A percentile compares a stretch with the other conserved stretches of the same genome.
Evolutionary conservation across 1,140 invertebrate species (phyloP).

Genomic region (Leptinotarsa undecemlineata): DNA sequence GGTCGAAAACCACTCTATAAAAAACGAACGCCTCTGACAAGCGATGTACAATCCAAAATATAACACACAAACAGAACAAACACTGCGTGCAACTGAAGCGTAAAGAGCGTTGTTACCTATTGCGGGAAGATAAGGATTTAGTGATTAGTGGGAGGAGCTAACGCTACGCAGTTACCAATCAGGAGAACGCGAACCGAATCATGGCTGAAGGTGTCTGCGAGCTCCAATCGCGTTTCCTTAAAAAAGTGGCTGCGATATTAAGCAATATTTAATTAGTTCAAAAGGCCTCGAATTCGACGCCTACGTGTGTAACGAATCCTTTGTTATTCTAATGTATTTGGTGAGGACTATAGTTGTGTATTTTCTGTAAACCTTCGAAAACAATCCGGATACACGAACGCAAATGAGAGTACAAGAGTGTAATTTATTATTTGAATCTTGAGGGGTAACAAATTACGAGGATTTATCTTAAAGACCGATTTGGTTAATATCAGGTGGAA

Average conservation of each 20-base stretch:
- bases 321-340: slow-evolving; percentile 25
- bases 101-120: slow-evolving; percentile 7
- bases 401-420: not conserved
- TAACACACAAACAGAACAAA: not conserved
- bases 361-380: slow-evolving; percentile 16
- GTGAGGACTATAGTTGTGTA: slow-evolving; percentile 12
- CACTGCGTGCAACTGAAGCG: no score
- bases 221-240: slow-evolving; percentile 33
- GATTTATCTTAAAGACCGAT: not conserved
- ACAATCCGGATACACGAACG: not conserved
- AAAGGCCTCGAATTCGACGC: slow-evolving; percentile 24
- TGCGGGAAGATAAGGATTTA: slow-evolving; percentile 30
- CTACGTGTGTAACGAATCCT: slow-evolving; percentile 32
- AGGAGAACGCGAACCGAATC: slow-evolving; percentile 24
- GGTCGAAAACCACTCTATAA: not conserved
- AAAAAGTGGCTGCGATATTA: slow-evolving; percentile 32
- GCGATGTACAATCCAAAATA: slow-evolving; percentile 16
- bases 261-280: slow-evolving; percentile 42
- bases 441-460: not conserved
- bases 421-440: not conserved
- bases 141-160: slow-evolving; percentile 15
- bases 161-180: slow-evolving; percentile 34
- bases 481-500: not conserved
- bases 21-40: not conserved
- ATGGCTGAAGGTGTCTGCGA: slow-evolving; percentile 40